Evolutionary conservation across 2,797 vertebrate species (phyloP), one percentile per base, ranked within the genome.

Genomic region (Nannoperca obscura): DNA sequence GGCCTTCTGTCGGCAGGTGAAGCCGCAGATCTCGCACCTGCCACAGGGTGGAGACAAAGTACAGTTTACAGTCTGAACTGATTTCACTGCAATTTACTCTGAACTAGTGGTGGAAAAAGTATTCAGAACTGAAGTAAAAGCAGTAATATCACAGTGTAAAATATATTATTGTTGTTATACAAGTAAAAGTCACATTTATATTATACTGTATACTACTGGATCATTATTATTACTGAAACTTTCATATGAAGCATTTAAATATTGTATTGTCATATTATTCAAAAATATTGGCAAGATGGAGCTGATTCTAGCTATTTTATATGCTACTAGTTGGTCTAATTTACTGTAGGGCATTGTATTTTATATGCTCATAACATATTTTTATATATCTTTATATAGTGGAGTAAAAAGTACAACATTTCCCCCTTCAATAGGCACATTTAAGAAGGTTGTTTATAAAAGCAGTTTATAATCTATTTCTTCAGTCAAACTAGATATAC

Each of bases 21-120:
- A 98, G 32, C 97, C 96, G 2, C 97, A 98, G 87, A 97, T 97
- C 93, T 98, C 97, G 77, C 97, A 97, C 89, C 96, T 98, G 76
- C 84, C 90, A 92, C 89, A 86, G 17, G 85, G 22, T 54, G 85
- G 88, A 84, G 86, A 85, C 85, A 90, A 58, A 83, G 55, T 7
- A 17, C 46, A 61, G 4, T 19, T 80, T 63, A 60, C 11, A 10
- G 4, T 67, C 30, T 5, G 32, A 64, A 60, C 7, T 10, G 52
- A 42, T 22, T 58, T 32, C 12, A 59, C 1, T n/a, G 1, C 2
- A 14, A 54, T 30, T 60, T 53, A 42, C 42, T 49, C 5, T 27
- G 13, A 24, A 68, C 14, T 10, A 55, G 7, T 19, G 22, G 17
- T 40, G 20, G 12, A 53, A 22, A 32, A 55, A 36, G 10, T 32